A percentile compares a stretch with the other conserved stretches of the same genome.
These are phyloP conservation scores for Abrostola tripartita DNA, from an alignment of 2,888 invertebrate genomes.

Conservation along the genomic window DNA sequence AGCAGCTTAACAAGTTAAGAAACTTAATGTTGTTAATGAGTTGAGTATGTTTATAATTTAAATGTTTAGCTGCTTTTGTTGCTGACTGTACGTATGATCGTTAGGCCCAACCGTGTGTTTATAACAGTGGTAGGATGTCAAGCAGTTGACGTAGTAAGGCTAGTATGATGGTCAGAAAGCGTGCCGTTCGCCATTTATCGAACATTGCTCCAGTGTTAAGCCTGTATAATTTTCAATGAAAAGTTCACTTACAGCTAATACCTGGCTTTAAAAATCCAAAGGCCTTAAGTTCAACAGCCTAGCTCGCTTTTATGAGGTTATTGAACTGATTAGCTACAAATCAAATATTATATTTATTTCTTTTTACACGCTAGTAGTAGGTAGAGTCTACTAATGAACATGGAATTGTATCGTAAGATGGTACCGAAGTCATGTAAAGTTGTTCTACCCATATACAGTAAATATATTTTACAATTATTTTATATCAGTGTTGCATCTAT, in stretches of 20 bases:
- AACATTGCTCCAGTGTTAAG: constrained; percentile 1
- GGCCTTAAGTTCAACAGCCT: neutral
- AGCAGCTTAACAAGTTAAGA: no score
- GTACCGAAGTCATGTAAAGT: no score
- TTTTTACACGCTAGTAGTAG: neutral
- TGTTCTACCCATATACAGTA: neutral
- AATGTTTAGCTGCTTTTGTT: no score
- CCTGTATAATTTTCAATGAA: constrained; percentile 6
- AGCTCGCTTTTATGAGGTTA: neutral
- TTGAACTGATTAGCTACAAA: neutral
- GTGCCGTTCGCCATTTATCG: constrained; percentile 1
- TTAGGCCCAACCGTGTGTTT: no score
- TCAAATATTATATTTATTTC: neutral
- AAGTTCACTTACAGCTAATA: neutral
- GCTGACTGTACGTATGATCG: no score
- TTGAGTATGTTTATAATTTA: no score
- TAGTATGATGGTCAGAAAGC: constrained; percentile 2
- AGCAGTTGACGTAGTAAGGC: neutral
- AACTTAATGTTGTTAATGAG: no score
- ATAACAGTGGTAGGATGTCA: neutral
- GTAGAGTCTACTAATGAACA: no score
- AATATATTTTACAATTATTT: constrained; percentile 15
- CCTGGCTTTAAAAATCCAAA: neutral
- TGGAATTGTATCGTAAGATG: no score
- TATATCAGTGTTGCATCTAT: no score